phyloP scores from a whole-genome alignment of 2,797 vertebrate species.

The Epinephelus coioides region DNA sequence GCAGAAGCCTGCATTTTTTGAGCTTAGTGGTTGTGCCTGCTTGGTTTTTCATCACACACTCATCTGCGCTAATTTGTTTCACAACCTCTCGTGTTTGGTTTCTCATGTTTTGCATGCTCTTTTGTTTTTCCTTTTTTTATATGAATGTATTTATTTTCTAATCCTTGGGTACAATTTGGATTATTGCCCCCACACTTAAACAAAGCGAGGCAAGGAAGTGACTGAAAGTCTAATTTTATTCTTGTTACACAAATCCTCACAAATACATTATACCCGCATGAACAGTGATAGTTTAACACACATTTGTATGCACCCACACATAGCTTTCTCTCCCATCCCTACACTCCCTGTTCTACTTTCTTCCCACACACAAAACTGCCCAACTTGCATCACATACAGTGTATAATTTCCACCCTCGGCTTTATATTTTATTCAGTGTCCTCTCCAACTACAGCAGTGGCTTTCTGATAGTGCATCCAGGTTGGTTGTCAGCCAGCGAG shows the following conservation, averaged over 20 bases:
- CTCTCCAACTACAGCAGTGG: conserved; percentile 54
- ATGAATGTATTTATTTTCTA: conserved; percentile 34
- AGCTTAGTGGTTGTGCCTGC: conserved; percentile 53
- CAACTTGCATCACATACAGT: conserved; percentile 21
- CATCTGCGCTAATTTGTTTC: conserved; percentile 67
- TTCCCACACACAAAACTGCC: conserved; percentile 56
- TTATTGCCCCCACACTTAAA: conserved; percentile 21
- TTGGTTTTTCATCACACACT: conserved; percentile 72
- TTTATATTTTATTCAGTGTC: conserved; percentile 76
- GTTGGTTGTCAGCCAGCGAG: conserved; percentile 67
- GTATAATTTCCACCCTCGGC: conserved; percentile 49
- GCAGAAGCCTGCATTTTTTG: conserved; percentile 49
- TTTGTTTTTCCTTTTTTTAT: conserved; percentile 5
- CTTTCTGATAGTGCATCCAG: conserved; percentile 60
- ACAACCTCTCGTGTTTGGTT: conserved; percentile 64
- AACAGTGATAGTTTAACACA: conserved; percentile 47
- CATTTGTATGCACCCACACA: conserved; percentile 59
- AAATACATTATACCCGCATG: conserved; percentile 38
- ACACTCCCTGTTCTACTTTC: conserved; percentile 44
- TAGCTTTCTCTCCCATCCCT: conserved; percentile 19
- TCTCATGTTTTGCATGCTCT: conserved; percentile 46
- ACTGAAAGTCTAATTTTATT: conserved; percentile 35
- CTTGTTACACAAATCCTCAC: conserved; percentile 43
- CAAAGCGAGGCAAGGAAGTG: conserved; percentile 25
- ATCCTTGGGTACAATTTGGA: conserved; percentile 33